These are phyloP conservation scores for Heteromyza rotundicornis DNA, from an alignment of 2,888 invertebrate genomes.

Conservation along the genomic window DNA sequence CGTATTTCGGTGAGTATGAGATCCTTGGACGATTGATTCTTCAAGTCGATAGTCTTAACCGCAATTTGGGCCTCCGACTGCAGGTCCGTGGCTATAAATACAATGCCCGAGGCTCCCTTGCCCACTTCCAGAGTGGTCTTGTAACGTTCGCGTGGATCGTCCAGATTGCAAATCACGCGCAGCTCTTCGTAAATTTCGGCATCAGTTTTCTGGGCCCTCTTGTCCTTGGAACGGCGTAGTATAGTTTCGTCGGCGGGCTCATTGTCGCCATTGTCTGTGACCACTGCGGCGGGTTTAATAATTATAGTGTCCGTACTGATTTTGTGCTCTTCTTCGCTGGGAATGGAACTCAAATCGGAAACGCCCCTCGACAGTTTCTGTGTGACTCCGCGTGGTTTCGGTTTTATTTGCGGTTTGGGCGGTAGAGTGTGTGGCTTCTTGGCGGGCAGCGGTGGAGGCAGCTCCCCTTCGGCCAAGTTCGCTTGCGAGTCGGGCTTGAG, in stretches of 20 bases:
- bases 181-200: slow-evolving; percentile 75
- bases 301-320: slow-evolving; percentile 59
- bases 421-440: slow-evolving; percentile 62
- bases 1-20: slow-evolving; percentile 94
- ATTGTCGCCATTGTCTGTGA: slow-evolving; percentile 58
- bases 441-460: slow-evolving; percentile 62
- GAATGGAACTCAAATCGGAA: slow-evolving; percentile 58
- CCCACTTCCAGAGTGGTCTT: slow-evolving; percentile 84
- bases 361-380: slow-evolving; percentile 60
- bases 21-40: slow-evolving; percentile 94
- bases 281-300: slow-evolving; percentile 53
- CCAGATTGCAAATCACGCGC: slow-evolving; percentile 78
- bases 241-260: slow-evolving; percentile 60
- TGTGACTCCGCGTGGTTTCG: slow-evolving; percentile 60
- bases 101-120: slow-evolving; percentile 91
- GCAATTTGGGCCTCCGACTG: slow-evolving; percentile 81
- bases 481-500: slow-evolving; percentile 47
- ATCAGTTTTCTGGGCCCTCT: slow-evolving; percentile 59
- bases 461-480: slow-evolving; percentile 34
- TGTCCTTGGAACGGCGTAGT: slow-evolving; percentile 59
- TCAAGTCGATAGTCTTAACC: slow-evolving; percentile 94
- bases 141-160: slow-evolving; percentile 82
- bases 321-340: slow-evolving; percentile 39
- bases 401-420: slow-evolving; percentile 66
- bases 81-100: slow-evolving; percentile 85